A percentile compares a stretch with the other conserved stretches of the same genome.
These are phyloP conservation scores for Temnothorax nylanderi DNA, from an alignment of 1,140 invertebrate genomes.

Conservation along the genomic window DNA sequence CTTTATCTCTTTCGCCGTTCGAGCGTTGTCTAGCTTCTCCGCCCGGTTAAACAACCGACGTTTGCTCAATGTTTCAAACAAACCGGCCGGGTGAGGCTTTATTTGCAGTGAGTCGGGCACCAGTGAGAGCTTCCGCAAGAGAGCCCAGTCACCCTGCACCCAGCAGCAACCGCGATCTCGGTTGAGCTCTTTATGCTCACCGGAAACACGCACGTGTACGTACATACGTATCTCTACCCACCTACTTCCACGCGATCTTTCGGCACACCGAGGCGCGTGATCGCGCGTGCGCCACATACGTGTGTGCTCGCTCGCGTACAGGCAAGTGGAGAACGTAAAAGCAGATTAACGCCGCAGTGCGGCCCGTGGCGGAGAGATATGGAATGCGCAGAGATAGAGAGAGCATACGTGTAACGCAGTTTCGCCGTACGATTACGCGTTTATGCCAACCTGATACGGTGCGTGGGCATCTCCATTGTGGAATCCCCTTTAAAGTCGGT, in stretches of 20 bases:
- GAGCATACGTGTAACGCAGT: background rate
- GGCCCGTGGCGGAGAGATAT: constrained; percentile 11
- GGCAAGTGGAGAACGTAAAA: constrained; percentile 9
- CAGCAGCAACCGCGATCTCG: constrained; percentile 44
- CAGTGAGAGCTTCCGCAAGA: constrained; percentile 41
- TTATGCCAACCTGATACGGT: background rate
- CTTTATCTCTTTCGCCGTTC: constrained; percentile 60
- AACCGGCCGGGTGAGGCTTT: constrained; percentile 76
- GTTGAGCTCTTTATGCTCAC: constrained; percentile 59
- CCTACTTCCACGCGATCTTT: constrained; percentile 21
- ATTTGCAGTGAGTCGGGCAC: constrained; percentile 76
- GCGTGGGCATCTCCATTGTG: background rate
- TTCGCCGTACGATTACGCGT: background rate
- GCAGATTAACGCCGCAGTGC: constrained; percentile 23
- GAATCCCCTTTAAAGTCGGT: constrained; percentile 43
- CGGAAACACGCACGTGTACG: constrained; percentile 28
- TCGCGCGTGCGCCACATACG: background rate
- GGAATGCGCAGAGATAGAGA: constrained; percentile 5
- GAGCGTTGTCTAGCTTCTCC: constrained; percentile 68
- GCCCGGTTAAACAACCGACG: constrained; percentile 77
- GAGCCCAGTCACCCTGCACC: constrained; percentile 40
- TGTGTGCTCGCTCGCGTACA: background rate
- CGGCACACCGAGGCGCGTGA: background rate
- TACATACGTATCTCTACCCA: constrained; percentile 22
- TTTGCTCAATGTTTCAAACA: constrained; percentile 80